Percentiles rank a stretch among this genome's conserved stretches.
Evolutionary conservation across 2,888 invertebrate species (phyloP).

Genomic region (Marasmarcha lunaedactyla): DNA sequence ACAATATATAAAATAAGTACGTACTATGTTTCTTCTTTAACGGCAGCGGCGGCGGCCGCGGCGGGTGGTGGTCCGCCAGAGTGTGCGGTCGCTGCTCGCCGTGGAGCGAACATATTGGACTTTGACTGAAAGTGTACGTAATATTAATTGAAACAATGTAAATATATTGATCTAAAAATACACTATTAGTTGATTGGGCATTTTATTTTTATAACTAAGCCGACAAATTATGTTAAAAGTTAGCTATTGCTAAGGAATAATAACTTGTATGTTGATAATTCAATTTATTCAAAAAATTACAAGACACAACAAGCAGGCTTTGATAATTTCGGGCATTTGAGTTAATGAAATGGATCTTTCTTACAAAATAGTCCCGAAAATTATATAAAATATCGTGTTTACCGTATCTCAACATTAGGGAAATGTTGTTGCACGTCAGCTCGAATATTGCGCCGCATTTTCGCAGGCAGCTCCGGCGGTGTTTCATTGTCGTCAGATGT

Average conservation of each 20-base stretch:
- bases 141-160: constrained; percentile 5
- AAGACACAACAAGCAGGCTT: too few relatives aligned
- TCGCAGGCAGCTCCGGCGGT: constrained; percentile 74
- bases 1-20: too few relatives aligned
- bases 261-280: too few relatives aligned
- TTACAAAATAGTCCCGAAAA: too few relatives aligned
- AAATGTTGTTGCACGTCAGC: constrained; percentile 59
- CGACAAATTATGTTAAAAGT: too few relatives aligned
- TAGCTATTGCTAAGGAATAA: too few relatives aligned
- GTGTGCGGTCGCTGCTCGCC: constrained; percentile 61
- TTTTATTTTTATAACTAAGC: background rate
- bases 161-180: constrained; percentile 2
- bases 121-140: constrained; percentile 36
- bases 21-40: constrained; percentile 96
- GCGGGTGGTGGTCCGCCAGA: constrained; percentile 61
- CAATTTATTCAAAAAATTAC: too few relatives aligned
- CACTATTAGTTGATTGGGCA: background rate
- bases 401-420: constrained; percentile 58
- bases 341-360: too few relatives aligned
- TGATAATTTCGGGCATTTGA: too few relatives aligned
- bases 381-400: too few relatives aligned
- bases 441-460: constrained; percentile 61
- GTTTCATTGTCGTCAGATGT: constrained; percentile 58
- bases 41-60: constrained; percentile 91
- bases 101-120: constrained; percentile 45